Base-by-base conservation (phyloP, 2,888 invertebrate species). In the Rhagonycha lutea region DNA sequence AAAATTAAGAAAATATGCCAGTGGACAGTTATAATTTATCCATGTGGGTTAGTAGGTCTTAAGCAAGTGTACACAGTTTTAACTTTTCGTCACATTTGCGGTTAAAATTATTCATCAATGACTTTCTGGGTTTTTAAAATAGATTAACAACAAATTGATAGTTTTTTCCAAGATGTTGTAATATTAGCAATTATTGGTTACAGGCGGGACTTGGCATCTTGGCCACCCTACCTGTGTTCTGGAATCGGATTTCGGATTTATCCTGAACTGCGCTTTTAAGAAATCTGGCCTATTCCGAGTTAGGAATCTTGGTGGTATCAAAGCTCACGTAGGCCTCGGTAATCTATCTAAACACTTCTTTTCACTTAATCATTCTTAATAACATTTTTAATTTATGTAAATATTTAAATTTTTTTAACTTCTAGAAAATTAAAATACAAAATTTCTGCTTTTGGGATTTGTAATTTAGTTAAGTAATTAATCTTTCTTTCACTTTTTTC, bases 221-320 rank as follows among this genome's bases (percentile, higher is more conserved):
- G 92, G 92, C 85, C 91, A 92, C 87, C 92, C 94, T 87, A 93
- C 95, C 86, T 96, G 96, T 89, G 96, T 96, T 81, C 90, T 95
- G 88, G 94, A 95, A 87, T 95, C 96, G 84, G 96, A 96, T 89
- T 96, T 95, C 87, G 96, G 96, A 84, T 95, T 96, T 91, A 93
- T 92, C 87, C 91, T 96, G 88, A 96, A 96, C 91, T 96, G 96
- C 90, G 95, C 95, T 87, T 96, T 96, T 92, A 95, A 95, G 91
- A 96, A 96, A 89, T 94, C 96, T 82, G 94, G 95, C 83, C 92
- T 96, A 84, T 96, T 96, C 91, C 92, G 96, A 86, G 94, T 96
- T 84, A 91, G 96, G 89, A 96, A 96, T 89, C 92, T 96, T 84
- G 96, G 96, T 87, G 96, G 96, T 83, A 90, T 96, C 87, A 96